These are phyloP conservation scores for Gallinago paraguaiae DNA, from an alignment of 2,113 vertebrate genomes.

Conservation along the genomic window DNA sequence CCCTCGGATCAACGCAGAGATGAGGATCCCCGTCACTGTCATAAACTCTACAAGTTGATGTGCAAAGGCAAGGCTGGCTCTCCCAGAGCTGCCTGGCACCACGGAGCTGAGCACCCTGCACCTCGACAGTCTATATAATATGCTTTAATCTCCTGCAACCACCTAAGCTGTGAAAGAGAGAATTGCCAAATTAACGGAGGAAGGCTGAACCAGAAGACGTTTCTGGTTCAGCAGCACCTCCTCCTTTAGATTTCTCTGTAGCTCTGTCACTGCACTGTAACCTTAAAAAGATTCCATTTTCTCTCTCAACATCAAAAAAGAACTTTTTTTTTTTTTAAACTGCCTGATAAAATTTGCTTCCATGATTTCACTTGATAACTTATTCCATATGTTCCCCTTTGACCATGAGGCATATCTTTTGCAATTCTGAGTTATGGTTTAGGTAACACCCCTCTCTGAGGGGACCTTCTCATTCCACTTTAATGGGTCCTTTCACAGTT, in stretches of 20 bases:
- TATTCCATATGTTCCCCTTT: not conserved
- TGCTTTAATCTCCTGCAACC: not conserved
- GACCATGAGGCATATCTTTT: not conserved
- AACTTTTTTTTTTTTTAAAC: not conserved
- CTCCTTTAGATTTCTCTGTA: not conserved
- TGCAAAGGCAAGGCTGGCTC: not conserved
- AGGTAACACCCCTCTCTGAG: not conserved
- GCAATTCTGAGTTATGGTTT: not conserved
- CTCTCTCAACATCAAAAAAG: not conserved
- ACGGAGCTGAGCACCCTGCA: not conserved
- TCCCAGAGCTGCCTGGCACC: not conserved
- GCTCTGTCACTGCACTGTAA: not conserved
- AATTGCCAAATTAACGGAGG: not conserved
- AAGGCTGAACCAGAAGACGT: not conserved
- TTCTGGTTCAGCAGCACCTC: not conserved
- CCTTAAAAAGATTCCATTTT: not conserved
- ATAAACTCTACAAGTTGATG: not conserved
- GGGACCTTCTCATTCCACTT: not conserved
- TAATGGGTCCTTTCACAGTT: not conserved
- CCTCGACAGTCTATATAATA: not conserved
- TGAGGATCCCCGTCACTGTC: not conserved
- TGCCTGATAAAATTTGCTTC: not conserved
- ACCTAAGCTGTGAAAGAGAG: not conserved
- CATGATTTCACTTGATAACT: not conserved
- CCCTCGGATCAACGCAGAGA: not conserved